These are phyloP conservation scores for Danio kyathit DNA, from an alignment of 2,797 vertebrate species.

Conservation along the genomic window DNA sequence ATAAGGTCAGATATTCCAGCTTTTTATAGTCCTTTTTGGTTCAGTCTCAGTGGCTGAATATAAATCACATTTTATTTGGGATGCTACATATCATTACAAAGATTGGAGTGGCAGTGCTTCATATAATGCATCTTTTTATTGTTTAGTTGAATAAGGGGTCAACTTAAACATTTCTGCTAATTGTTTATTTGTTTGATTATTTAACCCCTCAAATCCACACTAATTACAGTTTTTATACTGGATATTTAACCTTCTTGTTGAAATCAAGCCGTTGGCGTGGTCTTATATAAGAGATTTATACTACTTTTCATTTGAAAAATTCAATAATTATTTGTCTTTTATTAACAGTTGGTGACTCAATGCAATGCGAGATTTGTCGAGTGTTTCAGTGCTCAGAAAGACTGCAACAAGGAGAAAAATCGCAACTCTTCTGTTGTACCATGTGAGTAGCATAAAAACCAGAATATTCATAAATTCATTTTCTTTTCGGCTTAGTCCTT, in stretches of 20 bases:
- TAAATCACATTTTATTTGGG: neutral
- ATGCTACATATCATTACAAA: neutral
- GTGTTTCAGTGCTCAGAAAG: slow-evolving; percentile 94
- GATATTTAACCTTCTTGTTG: neutral
- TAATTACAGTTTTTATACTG: neutral
- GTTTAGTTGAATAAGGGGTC: neutral
- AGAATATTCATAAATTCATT: no score
- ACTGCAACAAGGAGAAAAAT: slow-evolving; percentile 98
- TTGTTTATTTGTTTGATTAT: neutral
- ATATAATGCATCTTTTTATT: neutral
- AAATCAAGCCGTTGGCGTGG: neutral
- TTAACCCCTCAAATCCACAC: neutral
- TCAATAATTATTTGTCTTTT: neutral
- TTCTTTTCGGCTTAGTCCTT: no score
- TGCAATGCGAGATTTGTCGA: slow-evolving; percentile 90
- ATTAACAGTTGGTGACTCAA: slow-evolving; percentile 88
- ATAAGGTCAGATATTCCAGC: neutral
- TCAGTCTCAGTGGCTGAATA: neutral
- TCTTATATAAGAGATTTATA: neutral
- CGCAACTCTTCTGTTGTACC: slow-evolving; percentile 94
- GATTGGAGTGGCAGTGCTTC: neutral
- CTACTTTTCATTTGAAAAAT: neutral
- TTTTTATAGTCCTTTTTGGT: slow-evolving; percentile 8
- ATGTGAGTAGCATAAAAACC: slow-evolving; percentile 79
- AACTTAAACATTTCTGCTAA: no score